Percentiles rank a stretch among this genome's conserved stretches.
Conservation (phyloP, 2,113 vertebrate species). For the Struthio camelus region DNA sequence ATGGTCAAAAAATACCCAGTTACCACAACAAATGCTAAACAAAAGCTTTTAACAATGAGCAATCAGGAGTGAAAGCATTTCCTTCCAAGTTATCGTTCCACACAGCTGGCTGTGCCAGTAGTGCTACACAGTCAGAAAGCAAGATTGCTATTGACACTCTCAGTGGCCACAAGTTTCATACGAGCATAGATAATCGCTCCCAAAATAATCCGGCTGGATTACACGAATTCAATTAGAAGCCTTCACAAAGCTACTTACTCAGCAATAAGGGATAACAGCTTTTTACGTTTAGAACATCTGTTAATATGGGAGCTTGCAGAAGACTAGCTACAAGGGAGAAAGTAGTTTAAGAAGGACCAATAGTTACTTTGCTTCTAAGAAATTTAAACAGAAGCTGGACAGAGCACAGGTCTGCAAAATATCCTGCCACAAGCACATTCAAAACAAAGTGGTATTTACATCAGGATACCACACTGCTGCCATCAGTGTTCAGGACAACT, state of each 20-base stretch:
- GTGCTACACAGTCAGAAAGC: background rate
- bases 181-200: background rate
- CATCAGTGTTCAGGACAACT: background rate
- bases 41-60: background rate
- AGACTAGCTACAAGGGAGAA: background rate
- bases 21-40: background rate
- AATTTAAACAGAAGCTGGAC: background rate
- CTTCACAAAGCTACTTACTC: background rate
- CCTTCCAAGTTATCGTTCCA: background rate
- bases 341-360: background rate
- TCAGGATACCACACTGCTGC: background rate
- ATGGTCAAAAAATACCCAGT: background rate
- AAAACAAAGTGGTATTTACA: background rate
- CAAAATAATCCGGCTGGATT: background rate
- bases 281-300: background rate
- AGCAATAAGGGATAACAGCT: background rate
- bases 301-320: background rate
- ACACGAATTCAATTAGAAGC: background rate
- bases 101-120: background rate
- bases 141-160: background rate
- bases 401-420: background rate
- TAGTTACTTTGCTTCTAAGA: background rate
- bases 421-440: background rate
- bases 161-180: background rate
- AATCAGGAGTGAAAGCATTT: background rate